Evolutionary conservation across 2,797 vertebrate genomes (phyloP), one percentile per base, ranked within the genome.

Genomic region (Aeoliscus strigatus): DNA sequence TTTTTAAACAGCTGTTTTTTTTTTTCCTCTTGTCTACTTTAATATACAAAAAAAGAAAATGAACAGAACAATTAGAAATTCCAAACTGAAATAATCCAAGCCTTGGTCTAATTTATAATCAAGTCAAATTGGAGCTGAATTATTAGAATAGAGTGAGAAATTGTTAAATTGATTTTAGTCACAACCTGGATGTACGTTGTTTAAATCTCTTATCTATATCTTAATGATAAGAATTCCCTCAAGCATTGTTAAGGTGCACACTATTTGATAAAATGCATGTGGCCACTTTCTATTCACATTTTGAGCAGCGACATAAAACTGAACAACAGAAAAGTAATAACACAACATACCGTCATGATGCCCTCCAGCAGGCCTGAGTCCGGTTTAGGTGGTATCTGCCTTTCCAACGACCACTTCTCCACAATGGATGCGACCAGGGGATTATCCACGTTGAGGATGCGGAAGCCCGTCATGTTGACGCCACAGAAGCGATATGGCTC

Each of bases 401-500:
- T 66, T 75, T 99, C 96, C 83, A 91, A 93, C 38, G 94, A 92
- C 96, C 96, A 99, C 73, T 99, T 99, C 74, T 98, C 96, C n/a
- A 93, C 83, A 18, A 98, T 94, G 66, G 93, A 86, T 1, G 92
- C 84, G 2, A 99, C 96, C 8, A 94, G 93, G 0, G 95, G 93
- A 81, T 94, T 99, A 43, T 99, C 96, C 73, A 95, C 92, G 0
- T 99, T 99, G 56, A 99, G 88, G 83, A 99, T 97, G 15, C 96
- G 91, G 78, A 99, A 99, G 24, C 96, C 94, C 0, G 96, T 99
- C 88, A 99, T 92, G 78, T 99, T 99, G 60, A 99, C 96, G 1
- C 96, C 96, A 0, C 94, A 97, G 86, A 96, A 99, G 64, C 94
- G 94, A 14, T 98, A 98, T 7, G 94, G 94, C 70, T 99, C 96